phyloP scores from a whole-genome alignment of 2,113 vertebrate genomes.

The Seriola quinqueradiata region DNA sequence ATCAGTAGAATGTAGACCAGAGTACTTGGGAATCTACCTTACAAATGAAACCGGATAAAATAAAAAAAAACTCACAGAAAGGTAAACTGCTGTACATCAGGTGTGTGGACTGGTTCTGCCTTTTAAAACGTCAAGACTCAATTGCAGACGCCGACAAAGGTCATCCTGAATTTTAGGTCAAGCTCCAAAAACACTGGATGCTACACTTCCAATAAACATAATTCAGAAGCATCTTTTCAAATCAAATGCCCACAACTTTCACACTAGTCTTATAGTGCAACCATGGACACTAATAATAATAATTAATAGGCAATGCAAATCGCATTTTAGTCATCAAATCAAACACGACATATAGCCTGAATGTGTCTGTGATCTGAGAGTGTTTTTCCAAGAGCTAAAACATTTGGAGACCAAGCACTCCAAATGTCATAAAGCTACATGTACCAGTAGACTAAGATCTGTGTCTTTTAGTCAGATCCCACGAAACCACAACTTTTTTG shows the following conservation, averaged over 20 bases:
- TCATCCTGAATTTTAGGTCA: not conserved
- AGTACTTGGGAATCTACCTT: slow-evolving; percentile 19
- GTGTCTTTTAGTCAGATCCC: too few species aligned
- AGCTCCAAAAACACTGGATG: not conserved
- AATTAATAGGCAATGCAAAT: not conserved
- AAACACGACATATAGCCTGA: not conserved
- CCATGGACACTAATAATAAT: not conserved
- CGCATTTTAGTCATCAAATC: not conserved
- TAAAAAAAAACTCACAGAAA: not conserved
- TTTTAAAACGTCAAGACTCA: not conserved
- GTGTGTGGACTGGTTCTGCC: not conserved
- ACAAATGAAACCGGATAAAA: slow-evolving; percentile 47
- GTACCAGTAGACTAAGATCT: too few species aligned
- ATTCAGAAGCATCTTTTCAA: not conserved
- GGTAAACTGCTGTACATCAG: not conserved
- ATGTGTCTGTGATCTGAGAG: not conserved
- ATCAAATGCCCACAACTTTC: not conserved
- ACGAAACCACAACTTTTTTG: too few species aligned
- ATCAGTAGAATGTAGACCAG: slow-evolving; percentile 43
- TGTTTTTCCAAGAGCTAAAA: not conserved
- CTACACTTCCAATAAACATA: not conserved
- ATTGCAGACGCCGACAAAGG: too few species aligned
- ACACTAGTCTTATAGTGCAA: not conserved
- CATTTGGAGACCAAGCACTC: not conserved
- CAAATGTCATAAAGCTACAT: not conserved